Percentiles rank a stretch among this genome's conserved stretches.
phyloP scores from a whole-genome alignment of 2,113 vertebrate genomes.

The Bombycilla garrulus region DNA sequence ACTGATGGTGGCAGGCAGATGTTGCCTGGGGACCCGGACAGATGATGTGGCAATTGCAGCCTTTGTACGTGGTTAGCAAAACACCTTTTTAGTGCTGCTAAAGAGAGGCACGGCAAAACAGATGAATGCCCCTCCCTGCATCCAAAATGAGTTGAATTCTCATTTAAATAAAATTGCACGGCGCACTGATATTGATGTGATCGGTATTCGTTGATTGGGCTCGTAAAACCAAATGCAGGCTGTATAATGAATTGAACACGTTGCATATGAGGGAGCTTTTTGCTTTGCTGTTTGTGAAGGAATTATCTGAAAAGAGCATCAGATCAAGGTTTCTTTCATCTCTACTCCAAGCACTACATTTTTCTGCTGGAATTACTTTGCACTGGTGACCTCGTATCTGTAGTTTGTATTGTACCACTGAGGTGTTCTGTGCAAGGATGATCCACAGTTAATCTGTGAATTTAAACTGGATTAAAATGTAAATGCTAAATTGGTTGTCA shows the following conservation, averaged over 20 bases:
- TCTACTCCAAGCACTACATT: neutral
- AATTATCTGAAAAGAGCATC: neutral
- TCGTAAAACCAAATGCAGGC: conserved; percentile 36
- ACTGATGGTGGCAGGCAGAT: neutral
- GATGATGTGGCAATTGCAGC: conserved; percentile 39
- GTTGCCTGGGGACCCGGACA: conserved; percentile 11
- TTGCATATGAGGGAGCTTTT: neutral
- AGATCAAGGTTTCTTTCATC: neutral
- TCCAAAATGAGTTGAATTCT: conserved; percentile 6
- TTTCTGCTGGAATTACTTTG: neutral
- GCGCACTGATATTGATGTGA: conserved; percentile 39
- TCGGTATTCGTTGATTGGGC: conserved; percentile 36
- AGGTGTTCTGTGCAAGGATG: neutral
- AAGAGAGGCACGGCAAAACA: conserved; percentile 17
- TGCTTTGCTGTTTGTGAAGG: neutral
- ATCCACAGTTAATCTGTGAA: neutral
- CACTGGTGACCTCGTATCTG: neutral
- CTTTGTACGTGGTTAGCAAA: conserved; percentile 16
- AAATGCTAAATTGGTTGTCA: neutral
- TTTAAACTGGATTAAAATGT: conserved; percentile 41
- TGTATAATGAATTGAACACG: conserved; percentile 9
- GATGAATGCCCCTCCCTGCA: conserved; percentile 15
- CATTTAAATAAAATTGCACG: conserved; percentile 56
- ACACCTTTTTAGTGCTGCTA: conserved; percentile 8
- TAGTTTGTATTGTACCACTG: neutral